These are phyloP conservation scores for Rhizoglyphus robini DNA, from an alignment of 1,140 invertebrate species.

Conservation along the genomic window DNA sequence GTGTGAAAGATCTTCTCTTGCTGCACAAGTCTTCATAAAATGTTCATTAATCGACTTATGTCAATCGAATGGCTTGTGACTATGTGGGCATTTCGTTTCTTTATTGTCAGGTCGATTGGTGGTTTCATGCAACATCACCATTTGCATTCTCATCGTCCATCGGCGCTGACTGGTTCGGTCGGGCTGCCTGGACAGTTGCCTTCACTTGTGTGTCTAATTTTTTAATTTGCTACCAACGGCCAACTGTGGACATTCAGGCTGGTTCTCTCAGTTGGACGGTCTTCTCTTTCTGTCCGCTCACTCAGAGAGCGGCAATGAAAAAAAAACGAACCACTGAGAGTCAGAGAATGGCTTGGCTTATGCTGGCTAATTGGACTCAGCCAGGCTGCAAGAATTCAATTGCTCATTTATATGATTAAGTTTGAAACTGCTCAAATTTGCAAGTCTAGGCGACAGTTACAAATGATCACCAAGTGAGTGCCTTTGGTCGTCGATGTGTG, in stretches of 20 bases:
- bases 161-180: not conserved
- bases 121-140: not conserved
- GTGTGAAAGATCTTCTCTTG: no score
- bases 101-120: no score
- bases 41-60: not conserved
- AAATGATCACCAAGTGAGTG: not conserved
- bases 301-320: not conserved
- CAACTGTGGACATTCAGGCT: not conserved
- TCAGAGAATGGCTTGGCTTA: not conserved
- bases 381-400: slow-evolving; percentile 13
- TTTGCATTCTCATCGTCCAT: not conserved
- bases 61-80: not conserved
- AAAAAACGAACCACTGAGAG: no score
- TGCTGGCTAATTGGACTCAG: slow-evolving; percentile 9
- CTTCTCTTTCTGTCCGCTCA: not conserved
- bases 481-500: not conserved
- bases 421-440: not conserved
- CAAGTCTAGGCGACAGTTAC: not conserved
- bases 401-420: slow-evolving; percentile 11
- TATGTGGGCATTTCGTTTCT: not conserved
- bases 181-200: not conserved
- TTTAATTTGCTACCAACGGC: not conserved
- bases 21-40: not conserved
- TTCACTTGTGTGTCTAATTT: slow-evolving; percentile 9
- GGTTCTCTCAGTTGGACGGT: not conserved